These are phyloP conservation scores for Thecocarcelia acutangulata DNA, from an alignment of 2,888 invertebrate genomes.

Conservation along the genomic window DNA sequence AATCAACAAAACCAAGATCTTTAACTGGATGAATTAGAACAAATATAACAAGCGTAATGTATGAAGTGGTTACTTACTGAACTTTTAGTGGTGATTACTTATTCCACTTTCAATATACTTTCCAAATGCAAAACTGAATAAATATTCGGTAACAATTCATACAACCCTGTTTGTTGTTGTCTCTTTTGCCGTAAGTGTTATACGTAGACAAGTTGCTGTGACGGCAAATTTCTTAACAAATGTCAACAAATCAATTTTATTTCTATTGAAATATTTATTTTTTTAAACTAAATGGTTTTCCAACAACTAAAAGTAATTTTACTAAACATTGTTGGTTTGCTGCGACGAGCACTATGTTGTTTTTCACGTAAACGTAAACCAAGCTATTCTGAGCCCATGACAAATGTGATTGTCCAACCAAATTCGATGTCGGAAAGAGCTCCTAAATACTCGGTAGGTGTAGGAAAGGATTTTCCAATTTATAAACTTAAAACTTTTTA, in stretches of 20 bases:
- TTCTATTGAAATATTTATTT: conserved; percentile 11
- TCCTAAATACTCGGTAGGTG: conserved; percentile 49
- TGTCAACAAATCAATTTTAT: conserved; percentile 63
- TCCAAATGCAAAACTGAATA: too few relatives aligned
- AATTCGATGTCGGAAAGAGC: conserved; percentile 67
- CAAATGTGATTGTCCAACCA: conserved; percentile 82
- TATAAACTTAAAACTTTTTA: too few relatives aligned
- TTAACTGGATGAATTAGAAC: too few relatives aligned
- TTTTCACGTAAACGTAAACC: conserved; percentile 83
- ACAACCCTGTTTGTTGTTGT: conserved; percentile 25
- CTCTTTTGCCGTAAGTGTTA: conserved; percentile 44
- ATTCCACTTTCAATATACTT: neutral
- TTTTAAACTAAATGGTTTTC: conserved; percentile 74
- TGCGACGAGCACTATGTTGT: conserved; percentile 85
- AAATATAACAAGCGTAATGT: too few relatives aligned
- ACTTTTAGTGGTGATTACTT: neutral
- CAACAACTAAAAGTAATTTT: conserved; percentile 84
- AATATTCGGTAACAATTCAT: neutral
- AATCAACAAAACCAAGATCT: too few relatives aligned
- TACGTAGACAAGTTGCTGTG: conserved; percentile 8
- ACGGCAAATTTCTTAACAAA: conserved; percentile 31
- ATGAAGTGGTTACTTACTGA: too few relatives aligned
- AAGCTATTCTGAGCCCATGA: conserved; percentile 82
- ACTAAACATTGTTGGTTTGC: conserved; percentile 82
- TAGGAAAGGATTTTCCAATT: too few relatives aligned